Base-by-base conservation (phyloP, 2,888 invertebrate genomes). In the Hypomecis punctinalis region DNA sequence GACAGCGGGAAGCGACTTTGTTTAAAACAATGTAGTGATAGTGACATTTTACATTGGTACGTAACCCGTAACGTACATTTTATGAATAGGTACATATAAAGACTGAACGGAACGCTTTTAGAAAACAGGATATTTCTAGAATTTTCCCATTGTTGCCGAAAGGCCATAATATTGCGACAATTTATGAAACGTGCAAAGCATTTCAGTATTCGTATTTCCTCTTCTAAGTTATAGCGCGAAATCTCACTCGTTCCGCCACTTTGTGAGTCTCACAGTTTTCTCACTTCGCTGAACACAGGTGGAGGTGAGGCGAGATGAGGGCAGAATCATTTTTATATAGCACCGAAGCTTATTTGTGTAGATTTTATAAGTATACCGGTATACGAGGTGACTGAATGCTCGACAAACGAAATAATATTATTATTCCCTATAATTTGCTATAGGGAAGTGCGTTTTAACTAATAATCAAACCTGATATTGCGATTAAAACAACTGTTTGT, bases 161-260 rank as follows among this genome's bases (percentile, higher is more conserved):
- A 40, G 23, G 40, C 52, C 11, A 11, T 11, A n/a, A 49, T 49
- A 35, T 35, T 5, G 49, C 36, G n/a, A 37, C 49, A 5, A 51
- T 51, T 51, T 51, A 13, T 39, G 13, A 39, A 40, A 52, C 10
- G 13, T 40, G 39, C 10, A 10, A 47, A 33, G 33, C 33, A 52
- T 40, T 40, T 40, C 40, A 39, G 52, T 23, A 23, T 5, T 52
- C 39, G 40, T 13, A 40, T 52, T 52, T 52, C 39, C 52, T 39
- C 23, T 23, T 23, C 23, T 23, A 23, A 2, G 3, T 23, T 5
- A 6, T 10, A 33, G 40, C 2, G 9, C 10, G 40, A 23, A 60
- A 45, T 63, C 53, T 63, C 45, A 45, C 42, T 33, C 43, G 40
- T 33, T 54, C 49, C 56, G 54, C 53, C 7, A 45, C 61, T 69